Percentiles rank a stretch among this genome's conserved stretches.
Conservation (phyloP, 2,113 vertebrate genomes). For the Python bivittatus region DNA sequence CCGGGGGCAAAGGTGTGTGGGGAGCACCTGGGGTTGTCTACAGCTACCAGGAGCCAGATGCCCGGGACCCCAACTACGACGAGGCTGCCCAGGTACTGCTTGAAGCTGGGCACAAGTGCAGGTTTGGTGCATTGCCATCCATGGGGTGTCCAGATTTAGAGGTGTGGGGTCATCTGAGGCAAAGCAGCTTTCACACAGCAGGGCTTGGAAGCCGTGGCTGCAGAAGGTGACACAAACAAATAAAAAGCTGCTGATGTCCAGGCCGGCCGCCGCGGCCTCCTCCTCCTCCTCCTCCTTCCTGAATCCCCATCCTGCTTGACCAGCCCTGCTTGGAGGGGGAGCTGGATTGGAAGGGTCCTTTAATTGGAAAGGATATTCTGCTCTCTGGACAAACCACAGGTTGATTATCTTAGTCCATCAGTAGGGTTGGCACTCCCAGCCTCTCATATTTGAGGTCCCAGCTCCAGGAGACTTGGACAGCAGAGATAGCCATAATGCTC, state of each 20-base stretch:
- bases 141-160: too few relatives aligned
- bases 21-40: constrained; percentile 87
- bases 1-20: constrained; percentile 88
- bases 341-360: background rate
- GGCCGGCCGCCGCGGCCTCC: background rate
- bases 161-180: background rate
- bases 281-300: background rate
- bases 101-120: fast-evolving
- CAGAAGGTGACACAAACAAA: too few relatives aligned
- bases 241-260: background rate
- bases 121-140: too few relatives aligned
- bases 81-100: constrained; percentile 80
- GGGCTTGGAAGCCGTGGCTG: background rate
- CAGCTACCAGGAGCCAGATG: constrained; percentile 82
- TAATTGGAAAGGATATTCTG: background rate
- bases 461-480: background rate
- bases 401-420: background rate
- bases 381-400: too few relatives aligned
- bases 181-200: background rate
- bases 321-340: background rate
- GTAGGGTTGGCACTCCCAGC: background rate
- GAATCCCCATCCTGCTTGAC: background rate
- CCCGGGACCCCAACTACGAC: constrained; percentile 85
- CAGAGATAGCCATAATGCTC: too few relatives aligned
- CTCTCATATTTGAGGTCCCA: background rate